These are phyloP conservation scores for Agapetus fuscipes DNA, from an alignment of 2,888 invertebrate species.

Conservation along the genomic window DNA sequence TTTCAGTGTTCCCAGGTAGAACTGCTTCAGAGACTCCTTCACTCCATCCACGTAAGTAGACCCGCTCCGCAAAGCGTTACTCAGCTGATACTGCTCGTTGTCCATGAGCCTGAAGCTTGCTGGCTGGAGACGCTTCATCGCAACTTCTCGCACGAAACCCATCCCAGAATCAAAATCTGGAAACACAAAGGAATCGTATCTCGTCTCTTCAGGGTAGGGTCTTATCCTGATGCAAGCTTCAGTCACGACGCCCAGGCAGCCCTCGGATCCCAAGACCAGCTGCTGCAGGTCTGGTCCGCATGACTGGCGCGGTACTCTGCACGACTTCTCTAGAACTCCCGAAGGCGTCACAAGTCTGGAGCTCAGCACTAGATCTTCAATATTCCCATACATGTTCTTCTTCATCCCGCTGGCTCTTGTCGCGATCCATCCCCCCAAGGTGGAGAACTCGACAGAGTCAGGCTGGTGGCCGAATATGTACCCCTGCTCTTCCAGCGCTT, in stretches of 20 bases:
- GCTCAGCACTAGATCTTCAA: constrained; percentile 88
- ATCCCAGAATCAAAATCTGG: constrained; percentile 87
- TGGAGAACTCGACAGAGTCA: constrained; percentile 95
- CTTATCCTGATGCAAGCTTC: constrained; percentile 85
- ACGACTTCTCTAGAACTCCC: constrained; percentile 75
- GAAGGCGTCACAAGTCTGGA: constrained; percentile 77
- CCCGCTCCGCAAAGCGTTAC: constrained; percentile 56
- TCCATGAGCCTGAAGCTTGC: constrained; percentile 95
- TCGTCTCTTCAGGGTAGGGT: constrained; percentile 72
- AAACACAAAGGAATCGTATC: constrained; percentile 92
- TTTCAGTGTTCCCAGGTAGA: constrained; percentile 81
- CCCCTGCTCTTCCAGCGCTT: constrained; percentile 66
- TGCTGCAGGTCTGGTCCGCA: constrained; percentile 90
- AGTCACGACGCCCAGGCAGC: constrained; percentile 90
- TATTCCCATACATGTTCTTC: constrained; percentile 96
- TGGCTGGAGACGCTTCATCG: constrained; percentile 76
- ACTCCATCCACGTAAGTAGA: constrained; percentile 60
- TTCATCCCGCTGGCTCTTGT: constrained; percentile 98
- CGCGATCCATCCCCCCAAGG: constrained; percentile 96
- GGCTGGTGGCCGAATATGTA: constrained; percentile 95
- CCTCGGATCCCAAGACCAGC: constrained; percentile 86
- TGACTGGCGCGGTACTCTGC: constrained; percentile 81
- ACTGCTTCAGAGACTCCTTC: constrained; percentile 36
- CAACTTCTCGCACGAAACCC: constrained; percentile 77
- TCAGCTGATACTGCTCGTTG: constrained; percentile 92